Percentiles rank a stretch among this genome's conserved stretches.
These are phyloP conservation scores for Parascotia fuliginaria DNA, from an alignment of 2,888 invertebrate species.

Conservation along the genomic window DNA sequence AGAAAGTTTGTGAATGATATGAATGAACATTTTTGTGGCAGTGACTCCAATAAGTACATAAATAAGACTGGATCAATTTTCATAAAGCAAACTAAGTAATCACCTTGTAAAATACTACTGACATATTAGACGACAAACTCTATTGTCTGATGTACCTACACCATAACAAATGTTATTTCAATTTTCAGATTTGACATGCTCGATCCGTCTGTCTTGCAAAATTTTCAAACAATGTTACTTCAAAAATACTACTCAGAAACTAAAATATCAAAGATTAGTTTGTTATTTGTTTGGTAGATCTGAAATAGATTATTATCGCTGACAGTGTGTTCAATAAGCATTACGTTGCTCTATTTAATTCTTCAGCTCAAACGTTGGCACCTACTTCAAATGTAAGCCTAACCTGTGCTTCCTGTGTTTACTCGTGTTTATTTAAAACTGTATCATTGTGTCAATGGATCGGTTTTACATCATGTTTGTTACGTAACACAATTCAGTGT, in stretches of 20 bases:
- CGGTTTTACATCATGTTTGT: too few species aligned
- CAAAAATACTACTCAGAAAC: neutral
- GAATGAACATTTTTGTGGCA: too few species aligned
- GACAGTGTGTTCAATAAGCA: conserved; percentile 16
- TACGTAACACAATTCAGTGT: neutral
- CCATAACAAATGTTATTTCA: too few species aligned
- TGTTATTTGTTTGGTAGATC: conserved; percentile 2
- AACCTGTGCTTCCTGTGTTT: conserved; percentile 24
- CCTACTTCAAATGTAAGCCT: conserved; percentile 29
- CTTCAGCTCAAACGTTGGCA: conserved; percentile 27
- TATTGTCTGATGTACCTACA: neutral
- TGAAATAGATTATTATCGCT: conserved; percentile 18
- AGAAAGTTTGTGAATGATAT: too few species aligned
- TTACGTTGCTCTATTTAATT: conserved; percentile 29
- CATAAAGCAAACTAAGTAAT: too few species aligned
- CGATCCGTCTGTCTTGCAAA: neutral
- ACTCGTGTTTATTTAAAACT: conserved; percentile 17
- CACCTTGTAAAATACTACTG: too few species aligned
- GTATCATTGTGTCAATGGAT: conserved; percentile 17
- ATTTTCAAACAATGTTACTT: conserved; percentile 2
- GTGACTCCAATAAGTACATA: too few species aligned
- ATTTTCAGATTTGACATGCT: neutral
- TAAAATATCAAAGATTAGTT: neutral
- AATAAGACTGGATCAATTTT: too few species aligned
- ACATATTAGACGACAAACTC: neutral